Evolutionary conservation across 1,140 invertebrate genomes (phyloP).

Genomic region (Formica selysi): DNA sequence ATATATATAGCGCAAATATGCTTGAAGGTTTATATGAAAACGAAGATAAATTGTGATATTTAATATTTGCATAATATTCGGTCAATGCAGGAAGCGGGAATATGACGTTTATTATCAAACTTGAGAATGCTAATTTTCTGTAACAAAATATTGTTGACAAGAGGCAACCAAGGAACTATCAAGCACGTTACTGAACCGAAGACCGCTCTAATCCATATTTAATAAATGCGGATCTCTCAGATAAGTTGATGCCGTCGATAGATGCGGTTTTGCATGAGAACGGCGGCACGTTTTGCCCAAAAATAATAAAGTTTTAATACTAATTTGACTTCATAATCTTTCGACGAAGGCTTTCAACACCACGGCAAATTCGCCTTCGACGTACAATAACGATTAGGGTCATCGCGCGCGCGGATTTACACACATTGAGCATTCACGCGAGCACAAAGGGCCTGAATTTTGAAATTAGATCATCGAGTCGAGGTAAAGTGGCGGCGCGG

Average conservation of each 20-base stretch:
- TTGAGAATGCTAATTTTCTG: neutral
- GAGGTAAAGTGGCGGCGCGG: conserved; percentile 7
- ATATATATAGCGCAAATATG: conserved; percentile 42
- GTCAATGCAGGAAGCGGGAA: neutral
- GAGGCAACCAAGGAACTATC: neutral
- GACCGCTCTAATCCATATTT: neutral
- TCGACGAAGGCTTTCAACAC: neutral
- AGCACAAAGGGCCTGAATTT: neutral
- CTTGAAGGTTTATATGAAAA: conserved; percentile 40
- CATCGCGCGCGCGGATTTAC: conserved; percentile 31
- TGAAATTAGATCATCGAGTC: conserved; percentile 63
- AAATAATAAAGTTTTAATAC: conserved; percentile 15
- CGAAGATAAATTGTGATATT: conserved; percentile 54
- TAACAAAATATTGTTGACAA: neutral
- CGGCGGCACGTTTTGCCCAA: neutral
- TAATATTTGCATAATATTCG: conserved; percentile 38
- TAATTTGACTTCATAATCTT: conserved; percentile 16
- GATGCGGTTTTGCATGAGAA: neutral
- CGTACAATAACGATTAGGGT: conserved; percentile 43
- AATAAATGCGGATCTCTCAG: neutral
- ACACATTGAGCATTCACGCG: no score
- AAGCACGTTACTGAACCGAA: neutral
- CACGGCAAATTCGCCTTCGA: neutral
- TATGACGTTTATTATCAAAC: neutral
- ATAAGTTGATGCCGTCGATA: conserved; percentile 21